These are phyloP conservation scores for Papio anubis DNA, from an alignment of 2,113 vertebrate genomes.

Conservation along the genomic window DNA sequence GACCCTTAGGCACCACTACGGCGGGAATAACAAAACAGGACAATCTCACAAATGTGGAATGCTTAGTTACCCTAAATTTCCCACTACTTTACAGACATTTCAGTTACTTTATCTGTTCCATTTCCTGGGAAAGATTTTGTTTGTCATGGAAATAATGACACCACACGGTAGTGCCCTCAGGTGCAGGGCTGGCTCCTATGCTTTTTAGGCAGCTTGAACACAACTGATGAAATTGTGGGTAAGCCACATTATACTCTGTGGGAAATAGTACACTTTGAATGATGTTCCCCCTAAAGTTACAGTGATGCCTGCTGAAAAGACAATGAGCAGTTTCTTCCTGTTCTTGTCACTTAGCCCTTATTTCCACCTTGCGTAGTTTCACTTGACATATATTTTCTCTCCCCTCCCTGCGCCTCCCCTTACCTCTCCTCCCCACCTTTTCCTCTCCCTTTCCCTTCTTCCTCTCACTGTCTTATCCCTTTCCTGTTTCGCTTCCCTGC, in stretches of 20 bases:
- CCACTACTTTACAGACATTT: neutral
- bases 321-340: neutral
- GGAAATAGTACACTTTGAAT: slow-evolving; percentile 18
- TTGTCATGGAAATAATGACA: slow-evolving; percentile 28
- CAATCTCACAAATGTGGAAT: neutral
- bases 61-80: neutral
- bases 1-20: neutral
- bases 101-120: neutral
- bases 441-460: too few relatives aligned
- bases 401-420: neutral
- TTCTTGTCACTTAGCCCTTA: neutral
- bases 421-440: neutral
- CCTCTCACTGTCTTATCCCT: neutral
- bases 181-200: neutral
- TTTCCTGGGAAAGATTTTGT: slow-evolving; percentile 50
- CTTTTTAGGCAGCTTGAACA: neutral
- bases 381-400: neutral
- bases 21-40: neutral
- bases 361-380: neutral
- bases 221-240: neutral
- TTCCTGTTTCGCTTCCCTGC: too few relatives aligned
- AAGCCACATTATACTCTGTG: neutral
- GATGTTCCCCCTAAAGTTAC: neutral
- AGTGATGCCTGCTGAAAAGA: neutral
- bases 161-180: neutral